Base-by-base conservation (phyloP, 2,113 vertebrate genomes). In the Otis tarda region DNA sequence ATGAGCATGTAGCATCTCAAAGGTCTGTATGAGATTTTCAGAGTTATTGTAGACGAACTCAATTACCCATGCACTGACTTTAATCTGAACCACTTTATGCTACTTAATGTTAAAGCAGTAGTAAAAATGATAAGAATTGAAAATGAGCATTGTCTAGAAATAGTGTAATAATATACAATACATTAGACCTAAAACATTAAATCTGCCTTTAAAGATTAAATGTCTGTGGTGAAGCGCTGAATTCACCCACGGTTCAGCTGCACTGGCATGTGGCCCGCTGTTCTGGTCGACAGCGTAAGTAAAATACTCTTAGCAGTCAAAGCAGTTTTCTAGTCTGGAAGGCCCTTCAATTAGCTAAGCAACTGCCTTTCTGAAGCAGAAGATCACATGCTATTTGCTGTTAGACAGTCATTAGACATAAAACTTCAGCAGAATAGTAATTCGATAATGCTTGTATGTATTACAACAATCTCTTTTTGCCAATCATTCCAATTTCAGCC, bases 381-480 rank as follows among this genome's bases (percentile, higher is more conserved):
- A 52, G 11, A 92, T 92, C 67, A 41, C 68, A 60, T 71, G 39
- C 12, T 89, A 43, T 75, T 91, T 88, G 47, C 76, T 89, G 47
- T 92, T 64, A 92, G 81, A 76, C 35, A 65, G 68, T 64, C 90
- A 88, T 81, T 89, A 90, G 56, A 59, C 71, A 35, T 64, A 75
- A 71, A 93, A 89, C 73, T 95, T 55, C 60, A 78, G 60, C 80
- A 90, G 88, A 93, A 93, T 87, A 93, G 76, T 89, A 87, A 96
- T 95, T 93, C 82, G 49, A 84, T 81, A 93, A 93, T 57, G 80
- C 52, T 79, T 53, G 6, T 56, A 37, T 60, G 7, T n/a, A 57
- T 89, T 94, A 86, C 41, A 90, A 30, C 30, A 56, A 64, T 50
- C 55, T 59, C 56, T 70, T 88, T 85, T 79, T 92, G 79, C 52